A percentile compares a stretch with the other conserved stretches of the same genome.
These are phyloP conservation scores for Tethea ocularis DNA, from an alignment of 2,888 invertebrate genomes.

Conservation along the genomic window DNA sequence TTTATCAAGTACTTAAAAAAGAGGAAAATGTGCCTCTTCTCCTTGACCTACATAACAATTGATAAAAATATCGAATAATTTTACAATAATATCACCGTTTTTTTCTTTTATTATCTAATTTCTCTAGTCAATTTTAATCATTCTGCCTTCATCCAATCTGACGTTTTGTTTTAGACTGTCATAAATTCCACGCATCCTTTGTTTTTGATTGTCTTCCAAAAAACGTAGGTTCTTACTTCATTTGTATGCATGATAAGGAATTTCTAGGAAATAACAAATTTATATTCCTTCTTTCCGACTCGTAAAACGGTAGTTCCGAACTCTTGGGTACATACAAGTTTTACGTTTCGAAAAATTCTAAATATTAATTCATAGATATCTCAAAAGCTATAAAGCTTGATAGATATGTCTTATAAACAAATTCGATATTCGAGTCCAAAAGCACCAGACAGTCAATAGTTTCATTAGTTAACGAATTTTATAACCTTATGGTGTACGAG, in stretches of 20 bases:
- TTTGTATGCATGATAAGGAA: background rate
- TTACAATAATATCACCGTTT: background rate
- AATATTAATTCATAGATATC: too few species aligned
- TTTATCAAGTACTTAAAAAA: background rate
- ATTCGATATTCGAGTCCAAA: too few species aligned
- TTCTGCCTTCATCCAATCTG: background rate
- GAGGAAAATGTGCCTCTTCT: background rate
- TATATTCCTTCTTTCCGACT: background rate
- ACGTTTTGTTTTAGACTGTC: background rate
- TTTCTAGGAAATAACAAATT: background rate
- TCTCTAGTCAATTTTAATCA: background rate
- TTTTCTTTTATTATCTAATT: background rate
- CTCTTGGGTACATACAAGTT: too few species aligned
- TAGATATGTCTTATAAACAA: too few species aligned
- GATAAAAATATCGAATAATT: background rate
- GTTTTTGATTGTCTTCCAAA: background rate
- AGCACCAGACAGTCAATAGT: background rate
- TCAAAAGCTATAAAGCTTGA: too few species aligned
- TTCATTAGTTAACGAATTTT: too few species aligned
- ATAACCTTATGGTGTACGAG: background rate
- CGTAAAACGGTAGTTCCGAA: background rate
- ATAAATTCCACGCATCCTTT: background rate
- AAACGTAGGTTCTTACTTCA: background rate
- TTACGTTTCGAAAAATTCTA: too few species aligned
- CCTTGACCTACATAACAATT: background rate